A percentile compares a stretch with the other conserved stretches of the same genome.
These are phyloP conservation scores for Cremastobaeus sp. DNA, from an alignment of 2,888 invertebrate species.

Conservation along the genomic window DNA sequence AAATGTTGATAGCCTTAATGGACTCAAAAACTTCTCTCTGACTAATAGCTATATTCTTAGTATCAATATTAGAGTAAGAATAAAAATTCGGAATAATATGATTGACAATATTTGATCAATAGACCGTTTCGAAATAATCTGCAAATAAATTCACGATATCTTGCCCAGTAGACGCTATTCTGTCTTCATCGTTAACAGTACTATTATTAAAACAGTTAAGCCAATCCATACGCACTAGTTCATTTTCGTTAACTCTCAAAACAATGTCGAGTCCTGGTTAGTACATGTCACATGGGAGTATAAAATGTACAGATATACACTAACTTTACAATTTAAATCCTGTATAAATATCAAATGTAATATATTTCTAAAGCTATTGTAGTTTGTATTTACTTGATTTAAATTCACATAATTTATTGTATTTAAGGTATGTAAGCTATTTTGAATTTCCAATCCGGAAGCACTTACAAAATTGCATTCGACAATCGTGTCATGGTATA, in stretches of 20 bases:
- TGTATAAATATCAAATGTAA: not conserved
- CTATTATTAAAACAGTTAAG: too few species aligned
- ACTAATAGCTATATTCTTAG: not conserved
- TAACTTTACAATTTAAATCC: not conserved
- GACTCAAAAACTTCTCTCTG: not conserved
- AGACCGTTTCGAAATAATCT: not conserved
- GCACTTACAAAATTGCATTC: not conserved
- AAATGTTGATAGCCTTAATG: not conserved
- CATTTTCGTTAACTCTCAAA: not conserved
- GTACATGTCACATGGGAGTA: not conserved
- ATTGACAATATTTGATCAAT: not conserved
- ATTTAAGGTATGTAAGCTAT: not conserved
- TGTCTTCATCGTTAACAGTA: not conserved
- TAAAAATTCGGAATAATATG: not conserved
- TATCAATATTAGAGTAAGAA: not conserved
- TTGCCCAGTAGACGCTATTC: not conserved
- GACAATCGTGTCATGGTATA: not conserved
- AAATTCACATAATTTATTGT: not conserved
- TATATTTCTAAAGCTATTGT: not conserved
- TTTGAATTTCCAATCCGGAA: not conserved
- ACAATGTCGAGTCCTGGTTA: not conserved
- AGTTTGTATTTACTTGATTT: not conserved
- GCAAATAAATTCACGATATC: conserved; percentile 3
- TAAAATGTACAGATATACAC: not conserved
- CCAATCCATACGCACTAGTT: too few species aligned